Percentiles rank a stretch among this genome's conserved stretches.
phyloP scores from a whole-genome alignment of 2,797 vertebrate genomes.

The Dryobates pubescens region DNA sequence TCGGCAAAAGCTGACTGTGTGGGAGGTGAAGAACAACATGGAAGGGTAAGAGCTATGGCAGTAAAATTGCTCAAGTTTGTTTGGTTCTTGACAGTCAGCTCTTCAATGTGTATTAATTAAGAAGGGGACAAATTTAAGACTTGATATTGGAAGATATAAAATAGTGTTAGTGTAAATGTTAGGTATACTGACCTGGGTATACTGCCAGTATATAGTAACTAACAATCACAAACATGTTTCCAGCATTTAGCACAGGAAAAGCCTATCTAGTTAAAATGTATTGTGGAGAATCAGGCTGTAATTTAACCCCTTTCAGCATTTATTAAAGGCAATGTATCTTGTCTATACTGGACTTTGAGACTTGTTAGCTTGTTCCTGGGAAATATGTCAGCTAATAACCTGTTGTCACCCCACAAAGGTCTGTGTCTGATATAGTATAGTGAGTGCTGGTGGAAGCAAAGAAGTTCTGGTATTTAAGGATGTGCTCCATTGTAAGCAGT shows the following conservation, averaged over 20 bases:
- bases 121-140: background rate
- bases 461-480: background rate
- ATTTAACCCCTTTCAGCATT: background rate
- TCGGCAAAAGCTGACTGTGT: background rate
- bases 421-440: background rate
- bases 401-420: background rate
- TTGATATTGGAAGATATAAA: background rate
- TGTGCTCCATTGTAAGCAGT: background rate
- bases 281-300: background rate
- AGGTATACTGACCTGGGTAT: background rate
- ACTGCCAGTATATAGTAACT: background rate
- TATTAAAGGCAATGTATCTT: background rate
- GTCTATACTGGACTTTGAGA: background rate
- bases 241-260: background rate
- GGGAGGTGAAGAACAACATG: background rate
- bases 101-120: background rate
- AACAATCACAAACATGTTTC: background rate
- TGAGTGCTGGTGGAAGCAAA: background rate
- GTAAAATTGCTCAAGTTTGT: background rate
- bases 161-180: background rate
- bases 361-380: background rate
- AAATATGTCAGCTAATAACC: background rate
- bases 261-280: background rate
- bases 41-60: background rate
- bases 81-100: background rate